These are phyloP conservation scores for Oryzaephilus surinamensis DNA, from an alignment of 1,140 invertebrate genomes.

Conservation along the genomic window DNA sequence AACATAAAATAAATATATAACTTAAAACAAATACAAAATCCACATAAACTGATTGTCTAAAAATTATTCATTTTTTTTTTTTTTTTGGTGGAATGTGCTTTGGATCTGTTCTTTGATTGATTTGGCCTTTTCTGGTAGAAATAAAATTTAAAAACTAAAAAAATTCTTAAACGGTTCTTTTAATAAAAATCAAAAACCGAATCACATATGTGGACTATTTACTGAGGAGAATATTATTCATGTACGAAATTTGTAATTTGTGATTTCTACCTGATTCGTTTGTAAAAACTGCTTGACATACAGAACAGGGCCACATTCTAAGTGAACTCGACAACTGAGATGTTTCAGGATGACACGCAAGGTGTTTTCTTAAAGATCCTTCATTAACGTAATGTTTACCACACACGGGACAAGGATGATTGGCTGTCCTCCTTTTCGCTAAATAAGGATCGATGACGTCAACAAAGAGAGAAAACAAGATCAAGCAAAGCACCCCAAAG, in stretches of 20 bases:
- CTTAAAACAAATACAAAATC: no score
- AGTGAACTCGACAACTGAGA: conserved; percentile 74
- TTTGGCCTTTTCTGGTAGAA: no score
- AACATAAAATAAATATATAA: no score
- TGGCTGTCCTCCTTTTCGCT: conserved; percentile 84
- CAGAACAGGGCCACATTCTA: conserved; percentile 88
- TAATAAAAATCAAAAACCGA: no score
- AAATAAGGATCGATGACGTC: conserved; percentile 58
- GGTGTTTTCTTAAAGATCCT: conserved; percentile 81
- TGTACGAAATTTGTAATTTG: no score
- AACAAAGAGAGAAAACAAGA: conserved; percentile 37
- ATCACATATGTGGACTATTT: no score
- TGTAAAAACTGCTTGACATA: conserved; percentile 88
- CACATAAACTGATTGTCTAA: no score
- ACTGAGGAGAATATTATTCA: conserved; percentile 7
- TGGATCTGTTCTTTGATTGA: no score
- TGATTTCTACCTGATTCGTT: conserved; percentile 71
- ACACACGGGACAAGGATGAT: conserved; percentile 88
- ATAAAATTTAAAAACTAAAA: no score
- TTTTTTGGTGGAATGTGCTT: no score
- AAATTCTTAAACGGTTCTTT: no score
- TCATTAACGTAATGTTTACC: conserved; percentile 93
- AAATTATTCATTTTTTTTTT: no score
- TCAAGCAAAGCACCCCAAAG: conserved; percentile 37
- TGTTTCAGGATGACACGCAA: conserved; percentile 85